These are phyloP conservation scores for Pantherophis guttatus DNA, from an alignment of 2,113 vertebrate species.

Conservation along the genomic window DNA sequence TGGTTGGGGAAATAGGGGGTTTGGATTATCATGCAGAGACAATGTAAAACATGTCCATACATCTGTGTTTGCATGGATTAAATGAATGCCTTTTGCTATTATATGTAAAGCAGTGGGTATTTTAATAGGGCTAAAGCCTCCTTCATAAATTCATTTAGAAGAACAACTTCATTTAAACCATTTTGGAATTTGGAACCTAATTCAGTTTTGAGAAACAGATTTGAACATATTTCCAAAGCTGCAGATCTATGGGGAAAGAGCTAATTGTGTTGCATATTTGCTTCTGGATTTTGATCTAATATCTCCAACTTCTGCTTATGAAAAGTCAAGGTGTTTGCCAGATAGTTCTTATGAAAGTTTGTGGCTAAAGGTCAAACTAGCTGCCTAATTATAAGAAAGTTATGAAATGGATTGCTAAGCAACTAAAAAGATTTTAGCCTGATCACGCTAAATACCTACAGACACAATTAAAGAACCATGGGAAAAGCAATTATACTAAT, in stretches of 20 bases:
- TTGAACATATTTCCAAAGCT: not conserved
- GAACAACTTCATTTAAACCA: not conserved
- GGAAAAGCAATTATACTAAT: constrained; percentile 12
- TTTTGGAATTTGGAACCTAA: not conserved
- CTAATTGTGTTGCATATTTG: not conserved
- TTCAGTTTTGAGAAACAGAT: not conserved
- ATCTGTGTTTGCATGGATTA: not conserved
- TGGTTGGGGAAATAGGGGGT: not conserved
- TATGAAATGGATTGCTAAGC: constrained; percentile 31
- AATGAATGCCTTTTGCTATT: not conserved
- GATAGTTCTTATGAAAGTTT: constrained; percentile 15
- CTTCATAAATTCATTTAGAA: not conserved
- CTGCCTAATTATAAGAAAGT: constrained; percentile 52
- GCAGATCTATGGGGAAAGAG: not conserved
- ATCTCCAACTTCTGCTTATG: constrained; percentile 13
- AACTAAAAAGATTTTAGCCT: constrained; percentile 36
- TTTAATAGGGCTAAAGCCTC: not conserved
- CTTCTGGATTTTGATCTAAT: not conserved
- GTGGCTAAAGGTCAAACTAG: constrained; percentile 27
- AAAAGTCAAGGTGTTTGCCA: constrained; percentile 22
- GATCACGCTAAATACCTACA: constrained; percentile 12
- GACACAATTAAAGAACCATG: constrained; percentile 19
- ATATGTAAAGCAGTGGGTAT: not conserved
- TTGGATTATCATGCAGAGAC: not conserved
- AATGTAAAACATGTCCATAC: not conserved